phyloP scores from a whole-genome alignment of 2,797 vertebrate genomes.

The Pseudopleuronectes americanus region DNA sequence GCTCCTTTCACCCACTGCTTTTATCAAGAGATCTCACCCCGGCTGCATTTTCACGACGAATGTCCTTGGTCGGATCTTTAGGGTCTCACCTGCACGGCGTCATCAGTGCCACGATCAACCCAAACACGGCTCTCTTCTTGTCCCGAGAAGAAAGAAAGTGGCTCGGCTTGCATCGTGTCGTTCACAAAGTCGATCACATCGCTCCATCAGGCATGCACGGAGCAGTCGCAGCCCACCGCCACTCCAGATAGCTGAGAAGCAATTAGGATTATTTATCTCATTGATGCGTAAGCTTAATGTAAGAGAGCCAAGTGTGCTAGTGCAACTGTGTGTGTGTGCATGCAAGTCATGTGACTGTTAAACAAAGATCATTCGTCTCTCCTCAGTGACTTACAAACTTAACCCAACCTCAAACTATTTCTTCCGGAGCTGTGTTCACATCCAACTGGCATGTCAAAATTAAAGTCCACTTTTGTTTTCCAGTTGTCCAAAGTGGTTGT shows the following conservation, averaged over 20 bases:
- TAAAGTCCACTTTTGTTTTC: neutral
- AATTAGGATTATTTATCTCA: conserved; percentile 69
- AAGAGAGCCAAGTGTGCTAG: conserved; percentile 39
- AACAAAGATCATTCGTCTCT: conserved; percentile 34
- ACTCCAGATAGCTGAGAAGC: conserved; percentile 58
- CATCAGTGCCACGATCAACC: conserved; percentile 43
- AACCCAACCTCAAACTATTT: conserved; percentile 26
- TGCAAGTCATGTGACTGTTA: conserved; percentile 52
- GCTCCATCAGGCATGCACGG: conserved; percentile 64
- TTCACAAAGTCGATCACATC: conserved; percentile 45
- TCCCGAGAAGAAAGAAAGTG: conserved; percentile 61
- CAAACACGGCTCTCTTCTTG: conserved; percentile 55
- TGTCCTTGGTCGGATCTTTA: conserved; percentile 46
- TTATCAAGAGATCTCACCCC: conserved; percentile 54
- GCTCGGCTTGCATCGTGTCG: conserved; percentile 46
- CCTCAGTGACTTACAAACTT: conserved; percentile 22
- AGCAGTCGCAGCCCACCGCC: conserved; percentile 42
- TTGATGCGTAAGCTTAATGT: conserved; percentile 62
- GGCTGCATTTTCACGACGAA: conserved; percentile 51
- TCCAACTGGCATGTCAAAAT: conserved; percentile 1
- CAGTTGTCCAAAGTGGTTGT: neutral
- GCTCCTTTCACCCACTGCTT: conserved; percentile 42
- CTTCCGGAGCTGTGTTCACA: conserved; percentile 3
- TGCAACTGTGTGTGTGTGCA: conserved; percentile 30
- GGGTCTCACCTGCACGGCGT: conserved; percentile 53